Evolutionary conservation across 2,113 vertebrate species (phyloP).

Genomic region (Aix galericulata): DNA sequence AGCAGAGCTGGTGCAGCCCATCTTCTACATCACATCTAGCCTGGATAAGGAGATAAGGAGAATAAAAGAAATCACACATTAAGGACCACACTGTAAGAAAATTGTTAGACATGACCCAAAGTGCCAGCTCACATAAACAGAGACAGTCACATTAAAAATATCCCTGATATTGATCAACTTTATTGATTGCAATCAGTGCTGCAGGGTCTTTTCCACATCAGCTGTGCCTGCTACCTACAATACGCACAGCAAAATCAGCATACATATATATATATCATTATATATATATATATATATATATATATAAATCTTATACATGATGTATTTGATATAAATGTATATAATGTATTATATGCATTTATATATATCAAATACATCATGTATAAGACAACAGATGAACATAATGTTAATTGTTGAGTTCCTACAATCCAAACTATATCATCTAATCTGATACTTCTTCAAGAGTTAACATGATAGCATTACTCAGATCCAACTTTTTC

Average conservation of each 20-base stretch:
- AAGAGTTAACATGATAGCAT: neutral
- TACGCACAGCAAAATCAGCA: neutral
- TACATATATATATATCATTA: neutral
- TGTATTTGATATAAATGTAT: too few species aligned
- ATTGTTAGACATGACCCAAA: neutral
- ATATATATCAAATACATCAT: neutral
- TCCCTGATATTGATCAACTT: neutral
- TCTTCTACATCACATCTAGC: neutral
- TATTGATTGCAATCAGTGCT: neutral
- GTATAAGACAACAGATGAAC: neutral
- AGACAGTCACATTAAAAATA: neutral
- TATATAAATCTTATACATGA: too few species aligned
- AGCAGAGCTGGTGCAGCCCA: neutral
- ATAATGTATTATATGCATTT: too few species aligned
- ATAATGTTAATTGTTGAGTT: neutral
- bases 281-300: too few species aligned
- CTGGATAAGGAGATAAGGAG: neutral
- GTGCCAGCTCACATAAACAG: neutral
- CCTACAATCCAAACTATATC: neutral
- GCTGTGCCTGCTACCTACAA: neutral
- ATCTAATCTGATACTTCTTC: neutral
- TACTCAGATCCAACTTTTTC: neutral
- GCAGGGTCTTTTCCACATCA: neutral
- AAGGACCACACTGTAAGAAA: neutral
- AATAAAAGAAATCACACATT: neutral